These are phyloP conservation scores for Hippopotamyrus pictus DNA, from an alignment of 2,797 vertebrate genomes.

Conservation along the genomic window DNA sequence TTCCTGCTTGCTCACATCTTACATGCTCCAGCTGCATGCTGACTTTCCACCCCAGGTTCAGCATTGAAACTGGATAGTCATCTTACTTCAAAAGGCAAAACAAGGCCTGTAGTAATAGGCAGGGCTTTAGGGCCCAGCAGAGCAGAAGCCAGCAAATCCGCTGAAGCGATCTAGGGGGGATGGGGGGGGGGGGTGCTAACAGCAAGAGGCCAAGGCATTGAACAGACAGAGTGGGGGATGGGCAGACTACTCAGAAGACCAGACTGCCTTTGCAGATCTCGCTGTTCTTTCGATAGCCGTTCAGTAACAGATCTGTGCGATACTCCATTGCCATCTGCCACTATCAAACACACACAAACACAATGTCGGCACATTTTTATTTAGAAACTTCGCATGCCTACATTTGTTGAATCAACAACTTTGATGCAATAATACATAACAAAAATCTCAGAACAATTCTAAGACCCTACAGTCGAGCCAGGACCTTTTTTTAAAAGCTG, in stretches of 20 bases:
- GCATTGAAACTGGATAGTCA: background rate
- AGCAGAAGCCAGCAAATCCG: background rate
- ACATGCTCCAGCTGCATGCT: background rate
- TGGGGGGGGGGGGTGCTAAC: background rate
- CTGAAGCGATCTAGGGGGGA: background rate
- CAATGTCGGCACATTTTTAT: background rate
- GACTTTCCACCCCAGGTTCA: background rate
- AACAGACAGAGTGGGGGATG: constrained; percentile 54
- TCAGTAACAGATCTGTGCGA: background rate
- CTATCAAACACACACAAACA: background rate
- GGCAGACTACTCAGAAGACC: constrained; percentile 36
- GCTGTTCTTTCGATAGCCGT: background rate
- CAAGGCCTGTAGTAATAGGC: background rate
- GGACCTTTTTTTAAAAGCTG: background rate
- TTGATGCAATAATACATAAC: background rate
- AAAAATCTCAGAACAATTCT: background rate
- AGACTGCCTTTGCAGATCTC: background rate
- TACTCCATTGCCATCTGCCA: background rate
- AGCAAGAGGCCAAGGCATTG: constrained; percentile 32
- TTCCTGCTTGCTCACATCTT: background rate
- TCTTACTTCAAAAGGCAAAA: background rate
- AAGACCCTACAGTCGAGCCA: background rate
- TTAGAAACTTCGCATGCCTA: background rate
- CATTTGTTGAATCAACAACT: background rate
- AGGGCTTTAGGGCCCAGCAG: constrained; percentile 35